A percentile compares a stretch with the other conserved stretches of the same genome.
phyloP scores from a whole-genome alignment of 2,113 vertebrate species.

The Emydocephalus ijimae region DNA sequence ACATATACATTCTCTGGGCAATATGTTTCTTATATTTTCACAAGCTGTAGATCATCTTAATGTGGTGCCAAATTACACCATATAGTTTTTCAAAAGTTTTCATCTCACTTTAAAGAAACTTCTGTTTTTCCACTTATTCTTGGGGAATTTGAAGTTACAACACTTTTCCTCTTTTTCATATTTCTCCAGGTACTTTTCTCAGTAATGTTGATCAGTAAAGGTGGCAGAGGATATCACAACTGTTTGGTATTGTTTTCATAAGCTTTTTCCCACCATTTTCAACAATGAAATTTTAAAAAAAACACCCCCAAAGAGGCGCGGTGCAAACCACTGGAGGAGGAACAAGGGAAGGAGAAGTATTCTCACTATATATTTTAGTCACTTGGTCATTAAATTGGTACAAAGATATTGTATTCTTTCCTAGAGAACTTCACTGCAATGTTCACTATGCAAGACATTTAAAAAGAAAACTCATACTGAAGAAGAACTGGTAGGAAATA shows the following conservation, averaged over 20 bases:
- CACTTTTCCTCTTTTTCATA: background rate
- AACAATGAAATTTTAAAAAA: background rate
- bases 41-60: background rate
- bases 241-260: background rate
- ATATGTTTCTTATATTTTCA: background rate
- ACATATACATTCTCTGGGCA: background rate
- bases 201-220: background rate
- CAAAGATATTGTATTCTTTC: background rate
- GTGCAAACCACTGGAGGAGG: background rate
- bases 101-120: background rate
- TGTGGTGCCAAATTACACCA: background rate
- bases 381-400: background rate
- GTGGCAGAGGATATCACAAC: background rate
- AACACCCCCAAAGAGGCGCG: background rate
- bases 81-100: background rate
- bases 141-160: background rate
- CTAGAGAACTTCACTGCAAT: background rate
- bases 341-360: background rate
- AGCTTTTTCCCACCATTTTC: background rate
- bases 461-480: background rate
- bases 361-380: background rate
- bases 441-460: background rate
- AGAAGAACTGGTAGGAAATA: background rate
- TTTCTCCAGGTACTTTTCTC: background rate
- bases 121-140: background rate